These are phyloP conservation scores for Mugil cephalus DNA, from an alignment of 2,113 vertebrate species.

Conservation along the genomic window DNA sequence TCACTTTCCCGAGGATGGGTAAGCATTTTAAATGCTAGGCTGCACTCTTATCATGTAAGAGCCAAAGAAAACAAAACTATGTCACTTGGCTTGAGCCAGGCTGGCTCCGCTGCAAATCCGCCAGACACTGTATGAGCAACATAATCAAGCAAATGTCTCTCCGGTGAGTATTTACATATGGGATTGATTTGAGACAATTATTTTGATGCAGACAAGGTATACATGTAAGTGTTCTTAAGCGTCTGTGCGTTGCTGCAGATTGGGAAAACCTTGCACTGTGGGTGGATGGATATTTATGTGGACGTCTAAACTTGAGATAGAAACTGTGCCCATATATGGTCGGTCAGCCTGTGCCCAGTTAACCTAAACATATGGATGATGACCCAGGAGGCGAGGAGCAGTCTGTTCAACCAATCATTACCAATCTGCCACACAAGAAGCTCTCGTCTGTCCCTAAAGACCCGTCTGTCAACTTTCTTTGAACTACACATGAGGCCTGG, in stretches of 20 bases:
- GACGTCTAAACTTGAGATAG: slow-evolving; percentile 17
- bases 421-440: slow-evolving; percentile 69
- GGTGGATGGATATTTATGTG: slow-evolving; percentile 56
- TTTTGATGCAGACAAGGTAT: slow-evolving; percentile 44
- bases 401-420: slow-evolving; percentile 63
- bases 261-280: slow-evolving; percentile 26
- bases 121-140: slow-evolving; percentile 52
- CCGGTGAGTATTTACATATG: slow-evolving; percentile 46
- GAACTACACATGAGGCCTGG: slow-evolving; percentile 19
- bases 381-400: slow-evolving; percentile 62
- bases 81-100: slow-evolving; percentile 48
- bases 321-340: slow-evolving; percentile 56
- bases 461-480: slow-evolving; percentile 15
- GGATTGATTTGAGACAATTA: slow-evolving; percentile 43
- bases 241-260: slow-evolving; percentile 20
- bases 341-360: slow-evolving; percentile 43
- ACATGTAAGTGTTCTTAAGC: slow-evolving; percentile 17
- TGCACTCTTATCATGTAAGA: slow-evolving; percentile 58
- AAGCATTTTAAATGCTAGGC: slow-evolving; percentile 56
- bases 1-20: slow-evolving; percentile 42
- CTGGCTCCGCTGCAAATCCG: slow-evolving; percentile 48
- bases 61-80: slow-evolving; percentile 70
- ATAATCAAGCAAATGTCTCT: slow-evolving; percentile 37
- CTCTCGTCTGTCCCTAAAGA: slow-evolving; percentile 51
- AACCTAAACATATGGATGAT: slow-evolving; percentile 74